phyloP scores from a whole-genome alignment of 2,797 vertebrate species.

The Avahi laniger region DNA sequence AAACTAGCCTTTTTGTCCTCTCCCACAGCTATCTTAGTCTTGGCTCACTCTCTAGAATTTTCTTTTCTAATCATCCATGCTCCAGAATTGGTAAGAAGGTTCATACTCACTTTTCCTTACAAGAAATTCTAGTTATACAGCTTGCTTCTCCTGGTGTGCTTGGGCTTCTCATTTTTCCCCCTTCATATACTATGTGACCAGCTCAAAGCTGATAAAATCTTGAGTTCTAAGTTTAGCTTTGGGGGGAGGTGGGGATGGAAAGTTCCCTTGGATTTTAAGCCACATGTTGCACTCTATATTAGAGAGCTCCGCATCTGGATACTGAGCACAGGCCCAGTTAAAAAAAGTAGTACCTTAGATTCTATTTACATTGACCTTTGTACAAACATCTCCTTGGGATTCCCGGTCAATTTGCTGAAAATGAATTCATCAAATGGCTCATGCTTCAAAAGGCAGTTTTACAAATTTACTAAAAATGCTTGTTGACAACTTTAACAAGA shows the following conservation, averaged over 20 bases:
- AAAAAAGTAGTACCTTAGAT: not conserved
- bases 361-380: not conserved
- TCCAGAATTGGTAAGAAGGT: not conserved
- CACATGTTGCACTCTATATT: not conserved
- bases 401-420: not conserved
- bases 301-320: not conserved
- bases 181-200: not conserved
- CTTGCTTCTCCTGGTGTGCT: not conserved
- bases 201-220: not conserved
- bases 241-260: not conserved
- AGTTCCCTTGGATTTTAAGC: not conserved
- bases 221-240: not conserved
- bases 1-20: not conserved
- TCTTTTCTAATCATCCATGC: not conserved
- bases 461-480: not conserved
- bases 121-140: not conserved
- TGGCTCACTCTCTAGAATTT: not conserved
- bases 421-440: not conserved
- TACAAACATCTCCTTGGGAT: not conserved
- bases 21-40: not conserved
- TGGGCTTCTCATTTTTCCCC: not conserved
- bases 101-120: not conserved
- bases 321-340: not conserved
- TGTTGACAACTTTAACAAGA: constrained; percentile 20
- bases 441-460: not conserved